phyloP scores from a whole-genome alignment of 2,888 invertebrate genomes.

The Drosophila kokeensis region DNA sequence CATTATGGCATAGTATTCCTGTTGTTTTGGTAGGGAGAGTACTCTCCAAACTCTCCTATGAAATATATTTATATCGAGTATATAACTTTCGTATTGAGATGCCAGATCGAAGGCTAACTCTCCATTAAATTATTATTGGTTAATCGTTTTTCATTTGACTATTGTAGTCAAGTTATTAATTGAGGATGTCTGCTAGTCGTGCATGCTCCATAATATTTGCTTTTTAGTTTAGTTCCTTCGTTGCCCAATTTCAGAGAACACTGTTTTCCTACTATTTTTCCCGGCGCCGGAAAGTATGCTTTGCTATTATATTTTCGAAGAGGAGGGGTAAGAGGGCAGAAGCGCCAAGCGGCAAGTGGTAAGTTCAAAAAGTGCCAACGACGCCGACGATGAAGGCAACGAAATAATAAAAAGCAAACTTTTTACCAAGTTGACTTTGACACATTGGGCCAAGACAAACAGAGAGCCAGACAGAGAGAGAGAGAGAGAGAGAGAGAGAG shows the following conservation, averaged over 20 bases:
- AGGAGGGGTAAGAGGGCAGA: slow-evolving; percentile 3
- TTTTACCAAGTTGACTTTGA: slow-evolving; percentile 77
- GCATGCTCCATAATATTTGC: slow-evolving; percentile 15
- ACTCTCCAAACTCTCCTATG: background rate
- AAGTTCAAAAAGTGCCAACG: slow-evolving; percentile 70
- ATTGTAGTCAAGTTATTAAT: background rate
- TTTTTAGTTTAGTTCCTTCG: slow-evolving; percentile 35
- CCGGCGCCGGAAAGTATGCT: slow-evolving; percentile 58
- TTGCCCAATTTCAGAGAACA: slow-evolving; percentile 55
- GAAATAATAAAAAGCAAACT: slow-evolving; percentile 76
- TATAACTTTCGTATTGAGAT: background rate
- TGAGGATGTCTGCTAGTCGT: slow-evolving; percentile 11
- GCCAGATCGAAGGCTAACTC: too few relatives aligned
- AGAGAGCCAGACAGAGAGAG: slow-evolving; percentile 15
- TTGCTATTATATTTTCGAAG: slow-evolving; percentile 54
- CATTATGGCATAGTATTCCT: slow-evolving; percentile 58
- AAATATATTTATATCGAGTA: slow-evolving; percentile 20
- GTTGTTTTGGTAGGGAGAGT: background rate
- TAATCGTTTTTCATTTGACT: background rate
- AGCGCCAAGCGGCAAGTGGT: slow-evolving; percentile 43
- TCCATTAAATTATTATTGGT: background rate
- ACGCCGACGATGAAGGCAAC: slow-evolving; percentile 63
- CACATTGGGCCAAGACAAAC: slow-evolving; percentile 77
- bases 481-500: background rate
- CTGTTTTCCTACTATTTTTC: slow-evolving; percentile 52